Base-by-base conservation (phyloP, 2,113 vertebrate species). In the Stictonetta naevosa region DNA sequence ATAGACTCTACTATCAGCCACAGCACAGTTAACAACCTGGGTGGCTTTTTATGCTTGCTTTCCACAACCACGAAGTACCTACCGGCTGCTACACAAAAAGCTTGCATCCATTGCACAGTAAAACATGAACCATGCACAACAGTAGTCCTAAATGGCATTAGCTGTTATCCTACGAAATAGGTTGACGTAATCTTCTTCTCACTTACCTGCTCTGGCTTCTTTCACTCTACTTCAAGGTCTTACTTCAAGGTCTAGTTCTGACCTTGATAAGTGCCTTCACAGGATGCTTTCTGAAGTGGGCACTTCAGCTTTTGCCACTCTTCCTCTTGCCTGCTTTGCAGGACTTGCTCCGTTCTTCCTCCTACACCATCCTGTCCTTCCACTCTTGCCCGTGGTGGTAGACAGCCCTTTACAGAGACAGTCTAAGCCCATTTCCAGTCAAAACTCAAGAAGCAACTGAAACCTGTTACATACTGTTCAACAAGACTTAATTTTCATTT, bases 1-100 rank as follows among this genome's bases (percentile, higher is more conserved):
- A 53, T 44, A 77, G 60, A 16, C n/a, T 0, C 0, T n/a, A 21
- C 25, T 22, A 21, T 52, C 59, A 22, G 48, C 28, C 56, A 67
- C 46, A 83, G 85, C 40, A 44, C 53, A 69, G 5, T 12, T 38
- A 28, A 42, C 40, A 38, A 58, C n/a, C 42, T 9, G 10, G 1
- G 0, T 25, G 55, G 50, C 25, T 13, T 60, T 60, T 50, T 81
- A 8, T 53, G 22, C 63, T 83, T 21, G 2, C 26, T 62, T 62
- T 40, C 31, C 73, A 38, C 44, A 52, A 67, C 18, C 4, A 23
- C 18, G 12, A 17, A 1, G 0, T 6, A 8, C 26, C 33, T 6
- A 6, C 22, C 29, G 31, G 52, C 79, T 78, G 10, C 13, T 18
- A 8, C 12, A 22, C 0, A 26, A 42, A 38, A 50, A 38, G 33